Evolutionary conservation across 2,113 vertebrate genomes (phyloP).

Genomic region (Sturnira hondurensis): DNA sequence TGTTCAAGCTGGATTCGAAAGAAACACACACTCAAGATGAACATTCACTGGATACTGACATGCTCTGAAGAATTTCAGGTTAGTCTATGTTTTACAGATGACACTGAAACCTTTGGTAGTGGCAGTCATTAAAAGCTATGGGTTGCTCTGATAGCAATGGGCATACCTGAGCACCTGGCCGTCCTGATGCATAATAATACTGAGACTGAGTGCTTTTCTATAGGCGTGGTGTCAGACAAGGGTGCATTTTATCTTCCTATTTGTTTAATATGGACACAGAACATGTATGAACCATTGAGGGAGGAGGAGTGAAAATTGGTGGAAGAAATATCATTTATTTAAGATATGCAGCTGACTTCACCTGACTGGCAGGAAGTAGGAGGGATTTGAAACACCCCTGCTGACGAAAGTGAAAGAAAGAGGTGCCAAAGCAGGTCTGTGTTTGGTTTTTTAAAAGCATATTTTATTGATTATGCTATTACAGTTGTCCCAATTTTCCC

Average conservation of each 20-base stretch:
- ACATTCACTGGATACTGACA: background rate
- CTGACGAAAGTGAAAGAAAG: background rate
- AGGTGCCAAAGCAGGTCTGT: background rate
- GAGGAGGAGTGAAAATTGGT: background rate
- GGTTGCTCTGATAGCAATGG: background rate
- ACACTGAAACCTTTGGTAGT: no score
- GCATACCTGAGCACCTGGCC: no score
- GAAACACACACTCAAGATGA: background rate
- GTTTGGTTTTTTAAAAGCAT: no score
- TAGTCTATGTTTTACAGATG: background rate
- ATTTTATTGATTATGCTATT: no score
- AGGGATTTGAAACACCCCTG: background rate
- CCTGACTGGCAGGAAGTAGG: background rate
- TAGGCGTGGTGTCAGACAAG: no score
- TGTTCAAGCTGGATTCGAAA: background rate
- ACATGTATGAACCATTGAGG: background rate
- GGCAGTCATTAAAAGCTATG: background rate
- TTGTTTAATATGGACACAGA: background rate
- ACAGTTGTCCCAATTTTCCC: no score
- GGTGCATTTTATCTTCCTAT: background rate
- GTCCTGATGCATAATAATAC: background rate
- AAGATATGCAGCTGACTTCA: background rate
- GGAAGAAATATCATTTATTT: background rate
- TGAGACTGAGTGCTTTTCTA: background rate
- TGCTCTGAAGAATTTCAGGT: background rate